phyloP scores from a whole-genome alignment of 2,113 vertebrate genomes.

The Lepus europaeus region DNA sequence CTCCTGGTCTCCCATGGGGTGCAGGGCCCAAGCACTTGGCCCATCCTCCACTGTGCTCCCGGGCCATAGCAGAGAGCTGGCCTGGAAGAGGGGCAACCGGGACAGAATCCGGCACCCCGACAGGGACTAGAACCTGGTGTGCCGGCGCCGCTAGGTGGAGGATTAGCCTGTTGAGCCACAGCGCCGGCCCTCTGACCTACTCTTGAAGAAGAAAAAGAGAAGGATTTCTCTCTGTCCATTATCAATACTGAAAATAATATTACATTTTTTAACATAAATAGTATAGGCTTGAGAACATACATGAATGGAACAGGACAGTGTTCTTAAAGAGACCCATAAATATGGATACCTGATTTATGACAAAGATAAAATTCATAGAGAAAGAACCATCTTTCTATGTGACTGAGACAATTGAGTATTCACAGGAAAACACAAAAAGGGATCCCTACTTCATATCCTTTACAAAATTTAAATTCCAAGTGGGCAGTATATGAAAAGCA shows the following conservation, averaged over 20 bases:
- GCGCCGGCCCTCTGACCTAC: neutral
- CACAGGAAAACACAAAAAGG: neutral
- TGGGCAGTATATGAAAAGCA: neutral
- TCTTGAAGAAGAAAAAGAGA: neutral
- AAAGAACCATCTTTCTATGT: neutral
- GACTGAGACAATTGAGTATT: neutral
- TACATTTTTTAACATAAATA: neutral
- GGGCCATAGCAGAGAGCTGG: no score
- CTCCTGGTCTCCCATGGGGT: no score
- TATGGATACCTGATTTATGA: conserved; percentile 2
- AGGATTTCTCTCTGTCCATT: neutral
- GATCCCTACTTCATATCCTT: neutral
- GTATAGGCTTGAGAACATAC: neutral
- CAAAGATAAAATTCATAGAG: neutral
- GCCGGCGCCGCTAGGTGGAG: no score
- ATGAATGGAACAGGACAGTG: neutral
- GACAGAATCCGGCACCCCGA: no score
- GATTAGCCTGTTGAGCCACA: no score
- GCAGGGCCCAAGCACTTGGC: no score
- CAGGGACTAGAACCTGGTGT: no score
- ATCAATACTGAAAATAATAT: neutral
- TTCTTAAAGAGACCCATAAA: neutral
- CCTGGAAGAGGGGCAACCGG: no score
- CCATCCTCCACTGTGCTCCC: no score
- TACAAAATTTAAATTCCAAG: neutral